Conservation (phyloP, 2,888 invertebrate species). For the Dolomedes plantarius region DNA sequence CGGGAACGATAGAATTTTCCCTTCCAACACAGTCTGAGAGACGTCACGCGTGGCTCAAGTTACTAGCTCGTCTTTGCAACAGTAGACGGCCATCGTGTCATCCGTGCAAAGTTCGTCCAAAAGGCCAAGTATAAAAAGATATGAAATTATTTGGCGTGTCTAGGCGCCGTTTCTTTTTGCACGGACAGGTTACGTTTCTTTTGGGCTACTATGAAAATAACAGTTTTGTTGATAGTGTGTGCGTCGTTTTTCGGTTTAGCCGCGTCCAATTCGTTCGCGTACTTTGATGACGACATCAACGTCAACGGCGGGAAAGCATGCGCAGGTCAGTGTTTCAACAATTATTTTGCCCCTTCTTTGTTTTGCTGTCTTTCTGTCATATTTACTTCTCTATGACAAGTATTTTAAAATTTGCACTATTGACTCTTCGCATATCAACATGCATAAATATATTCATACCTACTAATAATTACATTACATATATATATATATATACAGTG, state of each 20-base stretch:
- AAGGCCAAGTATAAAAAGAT: background rate
- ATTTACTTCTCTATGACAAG: no score
- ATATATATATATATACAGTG: no score
- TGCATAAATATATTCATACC: no score
- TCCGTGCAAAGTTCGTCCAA: background rate
- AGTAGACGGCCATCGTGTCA: background rate
- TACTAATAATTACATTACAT: no score
- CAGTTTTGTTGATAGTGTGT: background rate
- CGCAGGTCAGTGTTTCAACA: background rate
- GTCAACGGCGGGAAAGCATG: background rate
- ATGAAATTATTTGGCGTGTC: background rate
- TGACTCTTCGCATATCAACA: no score
- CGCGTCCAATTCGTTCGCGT: background rate
- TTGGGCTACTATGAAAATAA: background rate
- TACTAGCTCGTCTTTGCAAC: background rate
- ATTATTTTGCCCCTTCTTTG: background rate
- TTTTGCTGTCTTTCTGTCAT: no score
- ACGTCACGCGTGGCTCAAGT: no score
- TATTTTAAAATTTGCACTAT: no score
- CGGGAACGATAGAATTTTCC: no score
- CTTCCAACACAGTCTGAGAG: no score
- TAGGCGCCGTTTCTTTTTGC: no score
- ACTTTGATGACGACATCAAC: background rate
- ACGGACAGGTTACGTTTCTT: background rate
- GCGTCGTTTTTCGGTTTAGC: background rate